phyloP scores from a whole-genome alignment of 2,888 invertebrate genomes.

The Byasa hedistus region DNA sequence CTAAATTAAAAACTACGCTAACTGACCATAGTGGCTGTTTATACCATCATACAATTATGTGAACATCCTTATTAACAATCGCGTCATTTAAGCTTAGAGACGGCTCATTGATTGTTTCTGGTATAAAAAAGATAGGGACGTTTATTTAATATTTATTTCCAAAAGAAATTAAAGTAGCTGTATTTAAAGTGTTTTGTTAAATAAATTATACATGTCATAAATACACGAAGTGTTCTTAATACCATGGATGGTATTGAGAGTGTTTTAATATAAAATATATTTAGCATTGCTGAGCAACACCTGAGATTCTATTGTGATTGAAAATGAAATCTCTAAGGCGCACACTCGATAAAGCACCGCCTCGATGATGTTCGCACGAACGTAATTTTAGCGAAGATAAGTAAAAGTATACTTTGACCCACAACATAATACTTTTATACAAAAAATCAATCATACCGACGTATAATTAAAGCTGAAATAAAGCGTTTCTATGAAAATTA shows the following conservation, averaged over 20 bases:
- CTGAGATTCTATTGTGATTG: slow-evolving; percentile 24
- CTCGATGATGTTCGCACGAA: slow-evolving; percentile 13
- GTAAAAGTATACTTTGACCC: background rate
- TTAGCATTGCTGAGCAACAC: slow-evolving; percentile 17
- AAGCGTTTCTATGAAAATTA: too few species aligned
- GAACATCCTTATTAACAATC: too few species aligned
- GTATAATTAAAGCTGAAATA: too few species aligned
- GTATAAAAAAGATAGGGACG: too few species aligned
- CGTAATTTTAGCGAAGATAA: slow-evolving; percentile 14
- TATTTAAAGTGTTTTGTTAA: too few species aligned
- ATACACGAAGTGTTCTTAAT: background rate
- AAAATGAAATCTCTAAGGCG: slow-evolving; percentile 15
- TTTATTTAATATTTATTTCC: too few species aligned
- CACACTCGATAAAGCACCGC: slow-evolving; percentile 13
- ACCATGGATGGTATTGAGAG: background rate
- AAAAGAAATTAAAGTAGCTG: too few species aligned
- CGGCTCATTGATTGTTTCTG: too few species aligned
- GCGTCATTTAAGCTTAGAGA: too few species aligned
- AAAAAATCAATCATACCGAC: background rate
- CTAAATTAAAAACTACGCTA: too few species aligned
- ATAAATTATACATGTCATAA: background rate
- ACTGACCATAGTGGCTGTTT: too few species aligned
- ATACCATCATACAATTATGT: too few species aligned
- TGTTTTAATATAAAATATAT: slow-evolving; percentile 11
- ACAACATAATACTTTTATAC: background rate